Evolutionary conservation across 2,113 vertebrate species (phyloP).

Genomic region (Lanius ludovicianus): DNA sequence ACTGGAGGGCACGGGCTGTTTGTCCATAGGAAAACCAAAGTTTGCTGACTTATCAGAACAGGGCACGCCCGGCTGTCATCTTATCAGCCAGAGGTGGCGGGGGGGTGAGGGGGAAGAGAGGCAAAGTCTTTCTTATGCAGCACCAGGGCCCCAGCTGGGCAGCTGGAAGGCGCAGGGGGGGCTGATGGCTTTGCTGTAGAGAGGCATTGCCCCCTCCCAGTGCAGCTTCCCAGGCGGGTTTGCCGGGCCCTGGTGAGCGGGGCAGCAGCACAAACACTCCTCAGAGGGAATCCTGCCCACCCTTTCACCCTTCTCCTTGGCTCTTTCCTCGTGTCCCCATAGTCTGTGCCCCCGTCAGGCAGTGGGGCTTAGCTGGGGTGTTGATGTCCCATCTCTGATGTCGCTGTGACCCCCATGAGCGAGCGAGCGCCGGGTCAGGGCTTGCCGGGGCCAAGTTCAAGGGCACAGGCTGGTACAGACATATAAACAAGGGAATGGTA

Average conservation of each 20-base stretch:
- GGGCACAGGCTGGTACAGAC: slow-evolving; percentile 77
- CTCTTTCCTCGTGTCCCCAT: not conserved
- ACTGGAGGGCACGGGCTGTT: not conserved
- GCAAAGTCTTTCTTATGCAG: not conserved
- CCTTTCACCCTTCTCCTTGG: not conserved
- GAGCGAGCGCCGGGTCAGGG: slow-evolving; percentile 59
- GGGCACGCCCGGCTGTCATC: not conserved
- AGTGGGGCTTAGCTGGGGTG: slow-evolving; percentile 61
- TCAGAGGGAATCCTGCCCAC: slow-evolving; percentile 11
- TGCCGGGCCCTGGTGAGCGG: not conserved
- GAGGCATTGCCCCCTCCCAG: not conserved
- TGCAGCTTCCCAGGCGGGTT: not conserved
- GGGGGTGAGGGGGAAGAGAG: no score
- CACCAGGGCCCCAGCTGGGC: not conserved
- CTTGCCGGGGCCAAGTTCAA: slow-evolving; percentile 79
- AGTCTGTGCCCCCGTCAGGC: slow-evolving; percentile 51
- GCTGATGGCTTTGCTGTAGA: not conserved
- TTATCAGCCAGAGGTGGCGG: not conserved
- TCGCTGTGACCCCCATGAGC: slow-evolving; percentile 50
- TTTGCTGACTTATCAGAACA: slow-evolving; percentile 30
- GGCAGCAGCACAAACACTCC: not conserved
- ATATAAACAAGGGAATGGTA: slow-evolving; percentile 81
- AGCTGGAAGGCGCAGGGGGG: not conserved
- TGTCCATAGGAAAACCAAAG: not conserved
- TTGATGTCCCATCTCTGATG: slow-evolving; percentile 73